These are phyloP conservation scores for Apogon hyalosoma DNA, from an alignment of 2,797 vertebrate genomes.

Conservation along the genomic window DNA sequence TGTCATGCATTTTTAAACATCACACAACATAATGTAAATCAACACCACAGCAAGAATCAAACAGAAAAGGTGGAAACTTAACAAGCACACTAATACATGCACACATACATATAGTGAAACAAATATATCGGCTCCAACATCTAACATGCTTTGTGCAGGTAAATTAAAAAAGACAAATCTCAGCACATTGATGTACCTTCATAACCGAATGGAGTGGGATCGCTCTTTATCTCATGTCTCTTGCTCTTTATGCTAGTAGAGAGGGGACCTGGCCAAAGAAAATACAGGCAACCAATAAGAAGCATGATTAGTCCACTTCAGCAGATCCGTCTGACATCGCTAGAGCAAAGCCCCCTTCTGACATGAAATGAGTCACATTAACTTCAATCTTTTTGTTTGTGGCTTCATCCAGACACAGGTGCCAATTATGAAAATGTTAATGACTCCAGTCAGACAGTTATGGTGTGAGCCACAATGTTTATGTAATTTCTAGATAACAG, in stretches of 20 bases:
- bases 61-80: conserved; percentile 3
- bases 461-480: background rate
- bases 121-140: background rate
- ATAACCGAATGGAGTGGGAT: conserved; percentile 92
- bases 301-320: background rate
- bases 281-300: conserved; percentile 54
- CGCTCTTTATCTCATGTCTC: conserved; percentile 95
- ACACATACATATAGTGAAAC: background rate
- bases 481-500: background rate
- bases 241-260: conserved; percentile 92
- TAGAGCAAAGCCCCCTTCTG: background rate
- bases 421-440: background rate
- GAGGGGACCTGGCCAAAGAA: conserved; percentile 86
- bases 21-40: conserved; percentile 12
- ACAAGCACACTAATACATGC: conserved; percentile 1
- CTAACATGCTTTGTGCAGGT: conserved; percentile 50
- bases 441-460: background rate
- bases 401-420: no score
- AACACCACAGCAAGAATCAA: conserved; percentile 19
- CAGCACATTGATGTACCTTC: conserved; percentile 86
- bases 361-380: conserved; percentile 3
- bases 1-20: conserved; percentile 35
- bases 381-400: background rate
- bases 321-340: background rate
- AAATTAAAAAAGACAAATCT: background rate